Evolutionary conservation across 92 coral and sea anemone species (phyloP), one percentile per base, ranked within the genome.

Genomic region (Bergia puertoricense): DNA sequence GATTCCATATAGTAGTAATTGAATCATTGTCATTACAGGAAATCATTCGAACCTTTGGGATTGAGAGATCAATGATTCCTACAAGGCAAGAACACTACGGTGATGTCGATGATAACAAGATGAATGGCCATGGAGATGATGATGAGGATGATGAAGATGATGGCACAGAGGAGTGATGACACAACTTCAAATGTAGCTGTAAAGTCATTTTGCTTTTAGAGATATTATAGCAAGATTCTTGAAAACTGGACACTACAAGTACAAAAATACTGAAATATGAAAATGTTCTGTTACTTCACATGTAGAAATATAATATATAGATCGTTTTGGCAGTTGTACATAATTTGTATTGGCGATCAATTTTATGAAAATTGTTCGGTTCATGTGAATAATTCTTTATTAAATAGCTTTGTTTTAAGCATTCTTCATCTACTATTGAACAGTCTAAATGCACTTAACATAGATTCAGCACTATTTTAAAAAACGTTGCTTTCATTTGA

Each of bases 1-100:
- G 8, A 48, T 48, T 4, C 8, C 54, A 4, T 48, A 48, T 48
- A 48, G 69, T 36, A 72, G 46, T 44, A 41, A 18, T 16, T 20
- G 23, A 54, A 11, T 20, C 6, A 2, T 84, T 68, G 11, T 6
- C 45, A 1, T 46, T 84, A 5, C 68, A 84, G 87, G 87, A 84
- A 72, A 48, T 84, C 30, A 74, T 84, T 16, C 71, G 30, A 71
- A 84, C 87, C 6, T 84, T 84, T 74, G 66, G 42, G 6, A 84
- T 84, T 68, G 46, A 36, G 45, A 84, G 72, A 71, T 84, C 87
- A 18, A 69, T 71, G 87, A 84, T 84, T 84, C 87, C 87, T n/a
- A 44, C 87, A 71, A 84, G 87, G 14, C 87, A 71, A 45, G 77
- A 84, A 6, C 67, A 59, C 14, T 71, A 84, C 41, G 62, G 87